Percentiles rank a stretch among this genome's conserved stretches.
These are phyloP conservation scores for Champsocephalus gunnari DNA, from an alignment of 2,797 vertebrate genomes.

Conservation along the genomic window DNA sequence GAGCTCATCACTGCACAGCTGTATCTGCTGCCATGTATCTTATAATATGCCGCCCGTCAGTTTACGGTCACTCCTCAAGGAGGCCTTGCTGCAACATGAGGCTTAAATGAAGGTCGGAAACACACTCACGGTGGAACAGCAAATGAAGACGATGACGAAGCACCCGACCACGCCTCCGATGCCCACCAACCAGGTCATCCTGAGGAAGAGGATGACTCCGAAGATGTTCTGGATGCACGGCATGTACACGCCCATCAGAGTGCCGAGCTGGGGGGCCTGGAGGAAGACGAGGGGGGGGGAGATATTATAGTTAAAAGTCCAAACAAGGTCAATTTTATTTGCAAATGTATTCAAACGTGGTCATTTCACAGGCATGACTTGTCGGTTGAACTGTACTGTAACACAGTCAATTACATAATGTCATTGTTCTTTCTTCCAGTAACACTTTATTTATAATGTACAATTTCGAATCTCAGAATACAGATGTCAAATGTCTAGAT, in stretches of 20 bases:
- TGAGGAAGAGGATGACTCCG: conserved; percentile 97
- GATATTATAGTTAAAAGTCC: background rate
- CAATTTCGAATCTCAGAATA: conserved; percentile 9
- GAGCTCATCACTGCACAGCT: conserved; percentile 29
- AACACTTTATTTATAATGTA: background rate
- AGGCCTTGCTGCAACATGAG: background rate
- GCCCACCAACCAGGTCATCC: conserved; percentile 99
- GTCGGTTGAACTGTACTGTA: background rate
- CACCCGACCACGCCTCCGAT: conserved; percentile 95
- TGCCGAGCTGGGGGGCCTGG: conserved; percentile 90
- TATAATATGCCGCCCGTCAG: conserved; percentile 9
- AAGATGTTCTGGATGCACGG: conserved; percentile 99
- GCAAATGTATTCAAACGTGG: background rate
- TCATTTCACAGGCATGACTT: background rate
- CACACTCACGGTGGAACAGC: conserved; percentile 94
- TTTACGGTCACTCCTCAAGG: conserved; percentile 23
- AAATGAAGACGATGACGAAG: conserved; percentile 96
- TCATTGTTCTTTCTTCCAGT: background rate
- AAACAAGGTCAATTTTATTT: background rate
- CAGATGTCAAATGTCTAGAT: background rate
- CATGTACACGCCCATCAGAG: conserved; percentile 98
- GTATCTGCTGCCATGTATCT: conserved; percentile 7
- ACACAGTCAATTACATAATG: background rate
- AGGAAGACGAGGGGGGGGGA: background rate
- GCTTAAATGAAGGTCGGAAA: conserved; percentile 6